These are phyloP conservation scores for Drosophila murphyi DNA, from an alignment of 1,140 invertebrate species.

Conservation along the genomic window DNA sequence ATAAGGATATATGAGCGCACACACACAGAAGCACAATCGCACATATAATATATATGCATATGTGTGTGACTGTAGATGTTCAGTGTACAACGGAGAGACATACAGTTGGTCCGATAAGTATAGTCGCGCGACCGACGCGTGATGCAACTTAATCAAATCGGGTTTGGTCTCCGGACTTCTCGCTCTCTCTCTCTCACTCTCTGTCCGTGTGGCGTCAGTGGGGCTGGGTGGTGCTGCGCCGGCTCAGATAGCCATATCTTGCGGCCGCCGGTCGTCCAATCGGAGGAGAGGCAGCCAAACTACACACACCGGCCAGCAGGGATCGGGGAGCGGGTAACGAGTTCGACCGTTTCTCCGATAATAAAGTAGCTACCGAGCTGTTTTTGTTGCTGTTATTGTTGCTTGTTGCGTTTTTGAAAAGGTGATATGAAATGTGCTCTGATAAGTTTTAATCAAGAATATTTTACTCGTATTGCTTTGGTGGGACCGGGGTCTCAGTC, in stretches of 20 bases:
- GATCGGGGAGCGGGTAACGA: conserved; percentile 51
- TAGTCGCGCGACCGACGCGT: conserved; percentile 68
- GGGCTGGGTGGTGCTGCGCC: conserved; percentile 47
- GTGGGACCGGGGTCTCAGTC: conserved; percentile 62
- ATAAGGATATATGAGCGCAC: conserved; percentile 56
- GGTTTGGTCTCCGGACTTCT: conserved; percentile 44
- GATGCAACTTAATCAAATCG: conserved; percentile 80
- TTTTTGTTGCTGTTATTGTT: conserved; percentile 39
- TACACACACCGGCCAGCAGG: conserved; percentile 49
- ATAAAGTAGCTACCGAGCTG: conserved; percentile 62
- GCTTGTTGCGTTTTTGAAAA: conserved; percentile 77
- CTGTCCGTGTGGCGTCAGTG: conserved; percentile 51
- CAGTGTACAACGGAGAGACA: conserved; percentile 14
- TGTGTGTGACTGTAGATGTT: conserved; percentile 10
- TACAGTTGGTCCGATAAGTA: conserved; percentile 68
- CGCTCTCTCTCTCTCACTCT: conserved; percentile 8
- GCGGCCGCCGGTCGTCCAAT: conserved; percentile 54
- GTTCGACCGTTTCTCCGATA: conserved; percentile 73
- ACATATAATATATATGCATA: conserved; percentile 1
- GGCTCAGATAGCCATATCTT: conserved; percentile 76
- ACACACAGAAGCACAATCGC: conserved; percentile 10
- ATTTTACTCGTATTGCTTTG: conserved; percentile 80
- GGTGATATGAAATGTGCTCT: conserved; percentile 84
- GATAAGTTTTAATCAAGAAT: conserved; percentile 84
- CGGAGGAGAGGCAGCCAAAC: conserved; percentile 62